Evolutionary conservation across 2,113 vertebrate species (phyloP), one percentile per base, ranked within the genome.

Genomic region (Electrona antarctica): DNA sequence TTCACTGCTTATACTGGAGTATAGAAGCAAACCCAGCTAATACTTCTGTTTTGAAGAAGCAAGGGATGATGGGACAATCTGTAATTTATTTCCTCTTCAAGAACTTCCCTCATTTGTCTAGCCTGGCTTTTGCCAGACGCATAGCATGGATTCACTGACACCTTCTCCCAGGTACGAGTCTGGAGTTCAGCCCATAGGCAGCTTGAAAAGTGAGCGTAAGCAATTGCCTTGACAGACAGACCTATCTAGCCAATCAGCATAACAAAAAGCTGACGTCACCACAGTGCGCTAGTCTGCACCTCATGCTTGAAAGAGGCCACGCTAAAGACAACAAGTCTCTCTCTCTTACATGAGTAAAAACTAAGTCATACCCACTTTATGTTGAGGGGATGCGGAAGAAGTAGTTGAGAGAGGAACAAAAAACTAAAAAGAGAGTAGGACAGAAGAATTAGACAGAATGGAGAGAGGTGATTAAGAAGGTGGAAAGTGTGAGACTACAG

Each of bases 1-100:
- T 58, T 81, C 58, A 48, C 64, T 52, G 84, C 81, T 87, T 83
- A 87, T 84, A 54, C 87, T 86, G 84, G 73, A 79, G 55, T 15
- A 21, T 21, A 59, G 67, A n/a, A 58, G 78, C 51, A 83, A 86
- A 80, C 63, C 77, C 55, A 15, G 59, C 9, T 62, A 79, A 41
- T 28, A 73, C 64, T 67, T 77, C 7, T 67, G 55, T 14, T 56
- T 50, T 68, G 67, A 74, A 69, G 65, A 73, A 72, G 69, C 60
- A 63, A 66, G 67, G 64, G 51, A 41, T 41, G 33, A 41, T 41
- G 33, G 33, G 33, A 41, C 12, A 64, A 48, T 70, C 64, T 67
- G 7, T 69, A 56, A 41, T 68, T 65, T 33, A 59, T 67, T 12
- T 41, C 33, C 33, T 41, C 33, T 21, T 21, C 21, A 21, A 56